Conservation (phyloP, 2,113 vertebrate species). For the Erythrocebus patas region DNA sequence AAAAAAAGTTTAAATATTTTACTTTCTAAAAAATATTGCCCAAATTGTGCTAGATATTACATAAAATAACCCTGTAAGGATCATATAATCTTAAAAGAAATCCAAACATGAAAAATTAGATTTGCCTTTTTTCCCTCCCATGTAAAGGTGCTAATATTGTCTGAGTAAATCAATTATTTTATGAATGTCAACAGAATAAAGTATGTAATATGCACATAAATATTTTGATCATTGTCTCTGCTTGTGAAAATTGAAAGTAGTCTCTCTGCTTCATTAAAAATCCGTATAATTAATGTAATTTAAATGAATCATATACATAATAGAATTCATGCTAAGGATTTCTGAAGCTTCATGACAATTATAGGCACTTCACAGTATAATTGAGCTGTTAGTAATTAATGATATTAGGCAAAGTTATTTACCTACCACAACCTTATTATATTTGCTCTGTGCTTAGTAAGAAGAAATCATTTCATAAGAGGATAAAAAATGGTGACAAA, state of each 20-base stretch:
- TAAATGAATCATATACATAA: constrained; percentile 69
- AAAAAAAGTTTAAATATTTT: neutral
- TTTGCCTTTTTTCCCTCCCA: neutral
- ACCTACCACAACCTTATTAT: constrained; percentile 46
- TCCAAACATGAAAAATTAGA: neutral
- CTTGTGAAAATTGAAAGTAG: constrained; percentile 61
- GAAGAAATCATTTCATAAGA: constrained; percentile 31
- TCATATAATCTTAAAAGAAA: neutral
- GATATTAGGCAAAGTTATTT: constrained; percentile 61
- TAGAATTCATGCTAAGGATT: constrained; percentile 56
- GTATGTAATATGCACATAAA: constrained; percentile 64
- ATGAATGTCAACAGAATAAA: constrained; percentile 62
- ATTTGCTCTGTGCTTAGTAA: constrained; percentile 51
- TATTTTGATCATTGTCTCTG: constrained; percentile 72
- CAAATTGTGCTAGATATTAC: neutral
- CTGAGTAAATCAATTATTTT: constrained; percentile 56
- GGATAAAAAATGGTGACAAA: constrained; percentile 47
- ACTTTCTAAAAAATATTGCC: constrained; percentile 14
- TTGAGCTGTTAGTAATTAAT: constrained; percentile 64
- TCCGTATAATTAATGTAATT: constrained; percentile 73
- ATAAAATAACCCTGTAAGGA: neutral
- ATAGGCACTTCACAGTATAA: constrained; percentile 51
- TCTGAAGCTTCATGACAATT: constrained; percentile 62
- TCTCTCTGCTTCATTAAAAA: constrained; percentile 61
- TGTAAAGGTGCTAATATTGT: constrained; percentile 47